phyloP scores from a whole-genome alignment of 2,113 vertebrate species.

The Antidorcas marsupialis region DNA sequence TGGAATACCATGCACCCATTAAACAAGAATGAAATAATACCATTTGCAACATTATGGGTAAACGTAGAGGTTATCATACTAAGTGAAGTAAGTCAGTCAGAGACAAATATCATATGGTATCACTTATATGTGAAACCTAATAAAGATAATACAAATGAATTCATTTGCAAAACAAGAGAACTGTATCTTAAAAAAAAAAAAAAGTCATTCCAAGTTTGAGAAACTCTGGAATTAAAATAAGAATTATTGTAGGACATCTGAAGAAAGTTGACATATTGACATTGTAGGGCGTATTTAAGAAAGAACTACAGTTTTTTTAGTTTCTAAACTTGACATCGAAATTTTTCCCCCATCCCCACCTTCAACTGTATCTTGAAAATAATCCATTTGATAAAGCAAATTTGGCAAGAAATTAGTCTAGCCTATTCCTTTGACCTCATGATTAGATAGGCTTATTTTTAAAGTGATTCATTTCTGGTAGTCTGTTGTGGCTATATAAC shows the following conservation, averaged over 20 bases:
- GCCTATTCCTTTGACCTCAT: neutral
- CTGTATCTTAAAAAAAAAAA: too few species aligned
- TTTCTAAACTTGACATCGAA: neutral
- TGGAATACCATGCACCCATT: neutral
- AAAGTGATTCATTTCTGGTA: neutral
- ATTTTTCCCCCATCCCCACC: neutral
- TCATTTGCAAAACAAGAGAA: neutral
- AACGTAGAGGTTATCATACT: neutral
- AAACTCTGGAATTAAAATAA: neutral
- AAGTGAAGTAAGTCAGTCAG: neutral
- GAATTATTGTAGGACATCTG: neutral
- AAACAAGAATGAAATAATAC: neutral
- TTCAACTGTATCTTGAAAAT: neutral
- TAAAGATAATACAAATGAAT: neutral
- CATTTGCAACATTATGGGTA: neutral
- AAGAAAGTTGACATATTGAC: neutral
- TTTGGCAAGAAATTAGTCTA: neutral
- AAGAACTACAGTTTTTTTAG: neutral
- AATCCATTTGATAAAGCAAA: neutral
- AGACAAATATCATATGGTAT: neutral
- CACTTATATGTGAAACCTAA: neutral
- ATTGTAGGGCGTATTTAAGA: neutral
- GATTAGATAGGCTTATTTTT: neutral
- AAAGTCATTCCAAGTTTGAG: neutral
- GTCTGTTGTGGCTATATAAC: neutral